Evolutionary conservation across 1,140 invertebrate species (phyloP).

Genomic region (Tetragonula clypearis): DNA sequence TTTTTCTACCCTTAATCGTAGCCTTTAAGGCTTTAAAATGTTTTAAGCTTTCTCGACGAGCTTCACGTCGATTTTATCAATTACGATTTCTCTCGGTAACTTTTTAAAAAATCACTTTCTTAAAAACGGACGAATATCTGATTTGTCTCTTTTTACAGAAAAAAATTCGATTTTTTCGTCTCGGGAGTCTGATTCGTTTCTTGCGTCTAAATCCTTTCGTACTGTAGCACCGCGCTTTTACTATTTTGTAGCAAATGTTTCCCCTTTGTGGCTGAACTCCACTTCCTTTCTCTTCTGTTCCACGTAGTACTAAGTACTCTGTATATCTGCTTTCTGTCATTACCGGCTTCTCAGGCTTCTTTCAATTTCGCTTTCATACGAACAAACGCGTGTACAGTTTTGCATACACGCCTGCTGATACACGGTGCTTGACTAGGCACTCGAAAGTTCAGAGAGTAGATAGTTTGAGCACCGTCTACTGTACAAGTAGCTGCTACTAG

Average conservation of each 20-base stretch:
- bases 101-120: not conserved
- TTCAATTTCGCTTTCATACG: conserved; percentile 3
- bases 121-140: not conserved
- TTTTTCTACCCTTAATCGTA: too few relatives aligned
- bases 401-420: conserved; percentile 9
- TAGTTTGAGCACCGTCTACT: conserved; percentile 57
- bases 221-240: too few relatives aligned
- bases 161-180: not conserved
- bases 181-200: too few relatives aligned
- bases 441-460: conserved; percentile 52
- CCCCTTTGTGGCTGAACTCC: not conserved
- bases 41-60: too few relatives aligned
- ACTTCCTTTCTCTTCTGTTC: not conserved
- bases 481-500: conserved; percentile 47
- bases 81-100: not conserved
- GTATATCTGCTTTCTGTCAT: not conserved
- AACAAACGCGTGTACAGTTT: conserved; percentile 27
- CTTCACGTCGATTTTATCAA: not conserved
- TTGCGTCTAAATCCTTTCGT: not conserved
- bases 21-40: too few relatives aligned
- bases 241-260: not conserved
- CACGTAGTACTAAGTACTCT: too few relatives aligned
- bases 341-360: conserved; percentile 19
- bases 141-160: not conserved
- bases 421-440: conserved; percentile 35